Conservation (phyloP, 2,888 invertebrate genomes). For the Monopis laevigella region DNA sequence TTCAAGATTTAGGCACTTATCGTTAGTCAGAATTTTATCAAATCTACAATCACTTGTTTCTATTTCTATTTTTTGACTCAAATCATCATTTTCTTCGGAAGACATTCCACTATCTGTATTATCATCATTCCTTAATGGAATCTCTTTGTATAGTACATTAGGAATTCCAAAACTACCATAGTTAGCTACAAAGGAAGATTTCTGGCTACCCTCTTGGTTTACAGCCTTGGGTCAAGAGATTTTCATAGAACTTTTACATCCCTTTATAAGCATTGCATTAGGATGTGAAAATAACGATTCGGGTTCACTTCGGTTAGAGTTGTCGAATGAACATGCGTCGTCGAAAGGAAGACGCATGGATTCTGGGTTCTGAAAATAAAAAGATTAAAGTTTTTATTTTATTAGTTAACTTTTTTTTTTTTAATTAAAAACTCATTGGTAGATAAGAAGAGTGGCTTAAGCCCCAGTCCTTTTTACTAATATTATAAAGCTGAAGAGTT, state of each 20-base stretch:
- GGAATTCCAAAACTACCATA: constrained; percentile 50
- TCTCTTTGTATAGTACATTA: not conserved
- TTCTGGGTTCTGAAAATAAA: constrained; percentile 40
- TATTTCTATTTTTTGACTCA: constrained; percentile 22
- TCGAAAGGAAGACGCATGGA: constrained; percentile 44
- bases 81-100: constrained; percentile 56
- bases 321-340: constrained; percentile 44
- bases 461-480: too few species aligned
- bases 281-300: constrained; percentile 38
- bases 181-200: constrained; percentile 28
- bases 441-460: too few species aligned
- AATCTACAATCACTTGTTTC: constrained; percentile 27
- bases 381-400: not conserved
- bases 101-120: constrained; percentile 56
- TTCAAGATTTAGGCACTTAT: constrained; percentile 57
- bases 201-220: too few species aligned
- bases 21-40: constrained; percentile 27
- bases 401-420: not conserved
- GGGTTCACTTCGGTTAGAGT: constrained; percentile 41
- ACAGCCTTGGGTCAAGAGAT: constrained; percentile 57
- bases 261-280: constrained; percentile 47
- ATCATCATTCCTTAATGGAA: constrained; percentile 17
- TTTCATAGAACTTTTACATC: constrained; percentile 34
- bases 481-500: too few species aligned
- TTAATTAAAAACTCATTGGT: too few species aligned